phyloP scores from a whole-genome alignment of 2,113 vertebrate species.

The Gopherus flavomarginatus region DNA sequence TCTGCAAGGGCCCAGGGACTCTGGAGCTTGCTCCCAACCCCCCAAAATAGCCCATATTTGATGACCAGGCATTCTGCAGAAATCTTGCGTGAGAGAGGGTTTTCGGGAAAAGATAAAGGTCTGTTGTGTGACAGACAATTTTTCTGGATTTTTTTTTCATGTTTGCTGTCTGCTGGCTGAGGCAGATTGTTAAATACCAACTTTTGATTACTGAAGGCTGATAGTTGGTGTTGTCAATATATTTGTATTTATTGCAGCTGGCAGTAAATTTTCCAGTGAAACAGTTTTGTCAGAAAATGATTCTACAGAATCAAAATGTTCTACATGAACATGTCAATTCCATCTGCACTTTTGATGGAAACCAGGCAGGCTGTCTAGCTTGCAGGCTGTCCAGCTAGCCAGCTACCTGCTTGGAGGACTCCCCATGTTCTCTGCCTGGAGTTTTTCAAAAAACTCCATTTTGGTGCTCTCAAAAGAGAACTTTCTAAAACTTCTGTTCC shows the following conservation, averaged over 20 bases:
- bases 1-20: fast-evolving
- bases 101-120: background rate
- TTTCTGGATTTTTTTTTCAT: background rate
- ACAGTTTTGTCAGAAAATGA: background rate
- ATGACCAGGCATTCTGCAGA: background rate
- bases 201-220: background rate
- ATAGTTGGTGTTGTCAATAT: background rate
- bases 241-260: background rate
- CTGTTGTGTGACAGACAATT: background rate
- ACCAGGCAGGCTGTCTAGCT: background rate
- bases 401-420: background rate
- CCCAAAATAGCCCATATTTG: fast-evolving
- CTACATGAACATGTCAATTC: background rate
- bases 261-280: background rate
- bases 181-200: background rate
- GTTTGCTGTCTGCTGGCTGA: background rate
- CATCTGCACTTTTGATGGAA: fast-evolving
- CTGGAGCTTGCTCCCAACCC: background rate
- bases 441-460: background rate
- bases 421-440: background rate
- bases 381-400: background rate
- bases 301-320: background rate
- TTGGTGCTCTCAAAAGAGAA: background rate
- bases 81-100: background rate
- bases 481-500: background rate